Conservation (phyloP, 2,888 invertebrate genomes). For the Megaustenia siamemsis region DNA sequence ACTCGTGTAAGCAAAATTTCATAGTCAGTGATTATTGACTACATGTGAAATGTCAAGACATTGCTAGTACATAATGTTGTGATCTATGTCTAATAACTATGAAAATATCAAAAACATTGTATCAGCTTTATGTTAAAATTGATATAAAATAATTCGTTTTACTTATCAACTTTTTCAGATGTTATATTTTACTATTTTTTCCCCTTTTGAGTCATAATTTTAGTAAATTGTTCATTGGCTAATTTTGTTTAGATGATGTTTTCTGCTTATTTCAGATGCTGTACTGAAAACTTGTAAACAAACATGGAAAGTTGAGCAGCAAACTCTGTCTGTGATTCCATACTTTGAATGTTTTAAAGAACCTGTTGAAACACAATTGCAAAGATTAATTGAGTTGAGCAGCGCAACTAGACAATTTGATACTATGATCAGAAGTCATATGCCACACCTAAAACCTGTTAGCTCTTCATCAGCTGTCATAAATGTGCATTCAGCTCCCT, state of each 20-base stretch:
- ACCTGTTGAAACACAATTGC: background rate
- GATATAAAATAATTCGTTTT: background rate
- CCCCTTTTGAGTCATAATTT: background rate
- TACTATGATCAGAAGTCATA: background rate
- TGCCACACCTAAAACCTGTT: background rate
- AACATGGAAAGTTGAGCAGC: conserved; percentile 3
- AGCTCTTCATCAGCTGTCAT: background rate
- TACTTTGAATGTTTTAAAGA: conserved; percentile 41
- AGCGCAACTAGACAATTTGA: background rate
- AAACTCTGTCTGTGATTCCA: conserved; percentile 20
- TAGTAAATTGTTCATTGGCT: background rate
- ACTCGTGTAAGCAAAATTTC: no score
- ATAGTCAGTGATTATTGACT: no score
- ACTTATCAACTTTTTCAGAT: background rate
- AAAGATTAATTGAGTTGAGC: background rate
- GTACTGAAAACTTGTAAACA: conserved; percentile 13
- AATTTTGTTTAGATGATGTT: background rate
- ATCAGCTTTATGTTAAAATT: background rate
- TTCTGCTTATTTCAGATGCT: background rate
- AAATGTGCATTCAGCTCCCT: background rate
- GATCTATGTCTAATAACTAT: no score
- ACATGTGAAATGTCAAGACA: no score
- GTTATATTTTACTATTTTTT: background rate
- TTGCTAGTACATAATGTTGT: no score
- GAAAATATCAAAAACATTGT: no score